Base-by-base conservation (phyloP, 2,888 invertebrate species). In the Pterostichus niger region DNA sequence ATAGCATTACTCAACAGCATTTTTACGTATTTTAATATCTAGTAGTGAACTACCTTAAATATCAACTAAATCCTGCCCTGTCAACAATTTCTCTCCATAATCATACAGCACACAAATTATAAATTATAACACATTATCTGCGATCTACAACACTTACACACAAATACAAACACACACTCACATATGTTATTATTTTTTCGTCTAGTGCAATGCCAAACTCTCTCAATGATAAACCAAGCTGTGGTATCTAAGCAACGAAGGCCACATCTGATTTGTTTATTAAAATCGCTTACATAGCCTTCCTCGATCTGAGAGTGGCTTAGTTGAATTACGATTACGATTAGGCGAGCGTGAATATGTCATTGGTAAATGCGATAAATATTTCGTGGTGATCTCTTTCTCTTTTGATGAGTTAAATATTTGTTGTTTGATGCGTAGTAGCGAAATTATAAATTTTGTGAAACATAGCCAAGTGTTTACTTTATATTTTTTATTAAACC, bases 221-320 rank as follows among this genome's bases (percentile, higher is more conserved):
- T 31, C 49, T 24, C 49, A 75, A 75, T 75, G 75, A 46, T 15
- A 75, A 52, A 11, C 13, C 52, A 13, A 40, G 17, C 56, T 13
- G 64, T 31, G 33, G 64, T 75, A 33, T 75, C 75, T 75, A 75
- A 75, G 52, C 52, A 49, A 33, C 56, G 52, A 76, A 76, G 76
- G 76, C 76, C 76, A 76, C 76, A 76, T 76, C 76, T 76, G 76
- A 76, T 76, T 76, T 76, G 76, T 76, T 76, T 76, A 76, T 76
- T 76, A 76, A 76, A 76, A 40, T 56, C 6, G 13, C 35, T 56
- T 15, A 24, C 40, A 46, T 46, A 76, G 76, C 76, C 76, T 76
- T 76, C 76, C 46, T 76, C 33, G 54, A 54, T 71, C 68, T 71
- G 44, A 56, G 9, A 56, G 40, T 40, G 40, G 40, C 64, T 15